Evolutionary conservation across 2,888 invertebrate genomes (phyloP), one percentile per base, ranked within the genome.

Genomic region (Melanostoma mellinum): DNA sequence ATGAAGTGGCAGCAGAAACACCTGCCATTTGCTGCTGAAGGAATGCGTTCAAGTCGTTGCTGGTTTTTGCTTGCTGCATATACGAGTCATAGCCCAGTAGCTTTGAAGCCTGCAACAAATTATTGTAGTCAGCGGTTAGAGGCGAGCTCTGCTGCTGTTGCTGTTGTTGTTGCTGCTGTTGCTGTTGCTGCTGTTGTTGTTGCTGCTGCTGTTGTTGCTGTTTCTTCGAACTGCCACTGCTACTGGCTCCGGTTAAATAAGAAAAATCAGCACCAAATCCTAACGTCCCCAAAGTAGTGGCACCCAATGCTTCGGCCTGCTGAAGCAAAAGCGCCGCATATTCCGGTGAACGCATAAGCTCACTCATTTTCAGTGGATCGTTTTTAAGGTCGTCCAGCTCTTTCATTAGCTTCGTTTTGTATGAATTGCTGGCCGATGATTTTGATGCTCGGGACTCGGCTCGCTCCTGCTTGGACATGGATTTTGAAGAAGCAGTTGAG

Each of bases 311-410:
- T 74, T 91, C 91, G 0, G 91, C 91, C 81, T 91, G 91, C 76
- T 91, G 91, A 73, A 91, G 81, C 44, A 91, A 79, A 10, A 91
- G 84, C 0, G 91, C 90, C 0, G 91, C 91, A 79, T 91, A 91
- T 77, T 91, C 91, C 0, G 91, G 91, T 4, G 91, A 91, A 0
- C 91, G 88, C 85, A 91, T 90, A 1, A 91, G 85, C 74, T 91
- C 91, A 55, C 90, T 91, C 88, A 91, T 90, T 86, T 91, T 91
- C 2, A 90, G 79, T 1, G 91, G 90, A 87, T 91, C 91, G 63
- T 90, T 90, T 78, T 91, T 91, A 0, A 91, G 87, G 77, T 91
- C 91, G 52, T 91, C 91, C 48, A 91, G 85, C 69, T 91, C 91
- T 50, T 90, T 91, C 90, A 91, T 91, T 0, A 91, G 85, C 76